These are phyloP conservation scores for Micrastur ruficollis DNA, from an alignment of 2,797 vertebrate species.

Conservation along the genomic window DNA sequence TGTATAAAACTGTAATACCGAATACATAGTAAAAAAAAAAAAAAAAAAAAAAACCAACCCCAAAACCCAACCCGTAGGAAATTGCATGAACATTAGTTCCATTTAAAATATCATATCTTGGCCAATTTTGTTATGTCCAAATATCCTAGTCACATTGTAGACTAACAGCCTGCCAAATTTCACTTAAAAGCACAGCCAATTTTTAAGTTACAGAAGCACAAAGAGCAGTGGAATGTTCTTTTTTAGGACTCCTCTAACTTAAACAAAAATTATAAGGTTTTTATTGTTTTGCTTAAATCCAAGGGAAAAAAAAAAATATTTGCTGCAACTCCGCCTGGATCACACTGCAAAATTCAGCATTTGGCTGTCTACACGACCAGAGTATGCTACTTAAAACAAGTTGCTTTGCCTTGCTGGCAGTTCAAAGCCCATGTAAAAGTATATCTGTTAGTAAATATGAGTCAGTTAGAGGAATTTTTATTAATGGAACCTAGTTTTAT, in stretches of 20 bases:
- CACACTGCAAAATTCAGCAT: not conserved
- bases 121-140: constrained; percentile 72
- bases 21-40: constrained; percentile 48
- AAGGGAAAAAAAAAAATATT: constrained; percentile 11
- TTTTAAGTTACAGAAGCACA: constrained; percentile 71
- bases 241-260: constrained; percentile 63
- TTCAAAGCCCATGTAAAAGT: constrained; percentile 40
- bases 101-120: constrained; percentile 75
- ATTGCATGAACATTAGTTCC: constrained; percentile 70
- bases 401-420: constrained; percentile 25
- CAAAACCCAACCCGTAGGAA: constrained; percentile 40
- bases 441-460: constrained; percentile 47
- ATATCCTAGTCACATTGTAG: constrained; percentile 73
- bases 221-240: constrained; percentile 71
- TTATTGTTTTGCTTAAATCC: constrained; percentile 54
- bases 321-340: constrained; percentile 39
- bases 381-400: constrained; percentile 27
- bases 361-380: constrained; percentile 23
- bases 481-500: constrained; percentile 16
- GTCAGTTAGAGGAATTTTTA: constrained; percentile 46
- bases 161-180: constrained; percentile 71
- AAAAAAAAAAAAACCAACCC: not conserved
- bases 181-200: constrained; percentile 67
- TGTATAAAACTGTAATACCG: constrained; percentile 69
- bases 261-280: constrained; percentile 65